Evolutionary conservation across 2,888 invertebrate species (phyloP).

Genomic region (Drosophila prostipennis): DNA sequence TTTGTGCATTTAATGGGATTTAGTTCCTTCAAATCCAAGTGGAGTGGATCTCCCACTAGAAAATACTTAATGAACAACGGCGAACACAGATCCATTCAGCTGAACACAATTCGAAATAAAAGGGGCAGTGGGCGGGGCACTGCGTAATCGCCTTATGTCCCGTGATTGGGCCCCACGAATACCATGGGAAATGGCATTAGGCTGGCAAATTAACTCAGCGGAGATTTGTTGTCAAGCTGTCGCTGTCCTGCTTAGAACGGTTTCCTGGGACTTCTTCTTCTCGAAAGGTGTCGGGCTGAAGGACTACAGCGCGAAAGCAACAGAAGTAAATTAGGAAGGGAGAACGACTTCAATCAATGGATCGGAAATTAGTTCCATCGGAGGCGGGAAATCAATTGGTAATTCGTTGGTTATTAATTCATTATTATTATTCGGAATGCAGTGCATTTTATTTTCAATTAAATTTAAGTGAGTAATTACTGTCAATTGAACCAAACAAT

Average conservation of each 20-base stretch:
- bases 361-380: slow-evolving; percentile 27
- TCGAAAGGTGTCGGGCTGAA: slow-evolving; percentile 6
- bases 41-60: background rate
- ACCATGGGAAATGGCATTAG: slow-evolving; percentile 57
- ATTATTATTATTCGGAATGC: background rate
- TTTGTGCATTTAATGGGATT: too few species aligned
- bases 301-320: background rate
- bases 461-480: background rate
- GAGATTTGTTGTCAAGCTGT: slow-evolving; percentile 66
- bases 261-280: slow-evolving; percentile 7
- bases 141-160: slow-evolving; percentile 66
- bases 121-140: slow-evolving; percentile 29
- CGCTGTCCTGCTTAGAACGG: slow-evolving; percentile 17
- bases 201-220: slow-evolving; percentile 66
- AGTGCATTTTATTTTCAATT: background rate
- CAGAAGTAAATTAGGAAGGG: slow-evolving; percentile 5
- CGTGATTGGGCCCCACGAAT: slow-evolving; percentile 42
- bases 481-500: background rate
- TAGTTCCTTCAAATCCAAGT: background rate
- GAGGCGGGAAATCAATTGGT: background rate
- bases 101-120: slow-evolving; percentile 27
- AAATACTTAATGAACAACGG: slow-evolving; percentile 17
- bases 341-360: slow-evolving; percentile 20
- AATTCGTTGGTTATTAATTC: background rate
- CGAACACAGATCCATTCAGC: slow-evolving; percentile 53